A percentile compares a stretch with the other conserved stretches of the same genome.
phyloP scores from a whole-genome alignment of 2,113 vertebrate genomes.

The Atlantisia rogersi region DNA sequence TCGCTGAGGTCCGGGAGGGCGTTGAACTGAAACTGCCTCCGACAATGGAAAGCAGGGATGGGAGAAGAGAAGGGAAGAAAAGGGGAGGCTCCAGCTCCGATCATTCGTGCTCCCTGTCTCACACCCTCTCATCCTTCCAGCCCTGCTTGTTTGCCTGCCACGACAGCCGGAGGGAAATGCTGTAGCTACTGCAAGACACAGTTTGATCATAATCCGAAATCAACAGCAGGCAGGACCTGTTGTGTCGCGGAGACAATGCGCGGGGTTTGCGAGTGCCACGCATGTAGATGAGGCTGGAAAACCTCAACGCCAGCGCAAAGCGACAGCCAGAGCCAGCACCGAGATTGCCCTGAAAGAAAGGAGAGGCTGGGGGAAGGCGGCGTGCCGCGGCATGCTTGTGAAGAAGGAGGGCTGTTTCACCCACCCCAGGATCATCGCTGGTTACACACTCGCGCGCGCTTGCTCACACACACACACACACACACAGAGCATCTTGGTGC shows the following conservation, averaged over 20 bases:
- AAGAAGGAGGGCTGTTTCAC: not conserved
- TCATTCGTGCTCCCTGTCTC: not conserved
- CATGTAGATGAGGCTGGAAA: conserved; percentile 37
- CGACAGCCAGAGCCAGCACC: not conserved
- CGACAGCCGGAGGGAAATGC: not conserved
- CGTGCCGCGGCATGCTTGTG: not conserved
- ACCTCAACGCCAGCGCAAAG: not conserved
- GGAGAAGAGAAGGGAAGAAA: not conserved
- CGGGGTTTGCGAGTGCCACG: not conserved
- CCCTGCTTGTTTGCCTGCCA: conserved; percentile 32
- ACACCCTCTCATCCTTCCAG: conserved; percentile 40
- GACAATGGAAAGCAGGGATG: conserved; percentile 27
- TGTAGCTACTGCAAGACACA: not conserved
- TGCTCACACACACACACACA: not conserved
- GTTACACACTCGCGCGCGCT: not conserved
- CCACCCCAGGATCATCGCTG: not conserved
- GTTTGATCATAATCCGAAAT: not conserved
- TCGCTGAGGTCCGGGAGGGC: not conserved
- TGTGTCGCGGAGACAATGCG: conserved; percentile 60
- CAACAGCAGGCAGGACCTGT: conserved; percentile 60
- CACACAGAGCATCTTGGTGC: conserved; percentile 25
- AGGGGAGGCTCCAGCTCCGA: not conserved
- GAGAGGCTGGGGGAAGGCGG: not conserved
- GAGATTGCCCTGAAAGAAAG: not conserved
- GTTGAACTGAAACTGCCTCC: not conserved